Conservation (phyloP, 2,888 invertebrate genomes). For the Protophormia terraenovae region DNA sequence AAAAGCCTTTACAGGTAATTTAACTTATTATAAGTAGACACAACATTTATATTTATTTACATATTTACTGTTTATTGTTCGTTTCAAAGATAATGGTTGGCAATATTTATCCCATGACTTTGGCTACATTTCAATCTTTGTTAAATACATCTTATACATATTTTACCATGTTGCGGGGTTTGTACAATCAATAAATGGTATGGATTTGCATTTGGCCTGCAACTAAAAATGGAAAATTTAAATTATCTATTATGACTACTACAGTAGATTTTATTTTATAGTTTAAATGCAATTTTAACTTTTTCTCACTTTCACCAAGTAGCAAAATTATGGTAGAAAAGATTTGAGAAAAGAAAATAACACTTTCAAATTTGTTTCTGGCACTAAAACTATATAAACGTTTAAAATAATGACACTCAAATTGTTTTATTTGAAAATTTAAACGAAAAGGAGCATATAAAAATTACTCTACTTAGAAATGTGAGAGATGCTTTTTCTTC, state of each 20-base stretch:
- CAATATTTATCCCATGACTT: slow-evolving; percentile 75
- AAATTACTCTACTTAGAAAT: slow-evolving; percentile 13
- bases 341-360: not conserved
- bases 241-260: not conserved
- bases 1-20: slow-evolving; percentile 76
- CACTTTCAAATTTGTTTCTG: slow-evolving; percentile 30
- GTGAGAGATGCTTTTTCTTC: slow-evolving; percentile 9
- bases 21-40: not conserved
- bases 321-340: slow-evolving; percentile 14
- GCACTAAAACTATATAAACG: slow-evolving; percentile 46
- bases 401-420: slow-evolving; percentile 58
- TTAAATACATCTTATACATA: slow-evolving; percentile 79
- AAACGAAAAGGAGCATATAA: not conserved
- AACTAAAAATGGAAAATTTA: slow-evolving; percentile 25
- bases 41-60: no score
- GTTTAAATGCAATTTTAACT: not conserved
- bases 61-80: not conserved
- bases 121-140: slow-evolving; percentile 77
- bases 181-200: slow-evolving; percentile 69
- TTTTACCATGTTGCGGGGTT: slow-evolving; percentile 77
- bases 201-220: slow-evolving; percentile 12
- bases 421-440: slow-evolving; percentile 43
- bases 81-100: slow-evolving; percentile 73
- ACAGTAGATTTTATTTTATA: not conserved
- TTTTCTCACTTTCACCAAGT: slow-evolving; percentile 57